phyloP scores from a whole-genome alignment of 1,140 invertebrate species.

The Pogonomyrmex barbatus region DNA sequence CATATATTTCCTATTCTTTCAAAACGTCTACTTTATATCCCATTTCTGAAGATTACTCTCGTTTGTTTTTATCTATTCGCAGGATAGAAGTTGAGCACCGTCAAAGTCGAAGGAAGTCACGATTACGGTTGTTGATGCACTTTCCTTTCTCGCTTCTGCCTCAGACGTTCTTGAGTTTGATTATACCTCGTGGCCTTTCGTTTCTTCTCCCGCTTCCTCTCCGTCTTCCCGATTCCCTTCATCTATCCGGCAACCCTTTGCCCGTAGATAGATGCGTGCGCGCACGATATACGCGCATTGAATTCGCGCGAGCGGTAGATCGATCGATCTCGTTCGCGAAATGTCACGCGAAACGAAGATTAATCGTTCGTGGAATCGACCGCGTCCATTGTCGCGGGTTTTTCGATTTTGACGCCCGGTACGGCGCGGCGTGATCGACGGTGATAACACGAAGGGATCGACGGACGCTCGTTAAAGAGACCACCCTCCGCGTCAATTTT shows the following conservation, averaged over 20 bases:
- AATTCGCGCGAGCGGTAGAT: conserved; percentile 46
- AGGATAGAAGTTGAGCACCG: conserved; percentile 75
- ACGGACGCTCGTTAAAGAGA: conserved; percentile 58
- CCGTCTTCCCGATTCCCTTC: conserved; percentile 54
- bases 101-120: conserved; percentile 75
- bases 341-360: conserved; percentile 64
- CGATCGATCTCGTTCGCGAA: conserved; percentile 61
- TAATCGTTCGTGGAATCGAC: conserved; percentile 60
- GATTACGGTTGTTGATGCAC: conserved; percentile 74
- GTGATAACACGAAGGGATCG: conserved; percentile 51
- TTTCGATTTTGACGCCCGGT: conserved; percentile 58
- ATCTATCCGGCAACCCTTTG: conserved; percentile 68
- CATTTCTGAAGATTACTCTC: neutral
- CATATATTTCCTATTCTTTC: conserved; percentile 6
- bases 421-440: conserved; percentile 45
- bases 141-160: conserved; percentile 80
- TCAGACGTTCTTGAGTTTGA: conserved; percentile 85
- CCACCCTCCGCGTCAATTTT: conserved; percentile 53
- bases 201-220: conserved; percentile 52
- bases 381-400: conserved; percentile 56
- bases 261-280: conserved; percentile 68
- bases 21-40: neutral
- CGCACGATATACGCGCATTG: conserved; percentile 50
- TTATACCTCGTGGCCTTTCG: conserved; percentile 80
- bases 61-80: neutral